Conservation (phyloP, 2,113 vertebrate species). For the Eptesicus fuscus region DNA sequence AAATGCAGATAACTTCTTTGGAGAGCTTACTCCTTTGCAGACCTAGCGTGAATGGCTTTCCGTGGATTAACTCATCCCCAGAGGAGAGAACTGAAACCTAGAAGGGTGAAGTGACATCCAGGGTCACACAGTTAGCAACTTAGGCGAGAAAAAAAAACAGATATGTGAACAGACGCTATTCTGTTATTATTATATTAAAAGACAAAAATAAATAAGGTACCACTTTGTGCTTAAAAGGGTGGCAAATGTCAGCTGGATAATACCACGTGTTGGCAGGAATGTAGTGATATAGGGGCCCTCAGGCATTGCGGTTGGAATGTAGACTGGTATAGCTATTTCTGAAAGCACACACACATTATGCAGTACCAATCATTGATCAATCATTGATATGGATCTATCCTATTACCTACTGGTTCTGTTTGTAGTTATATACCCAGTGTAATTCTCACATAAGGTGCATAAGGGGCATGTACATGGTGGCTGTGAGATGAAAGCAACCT, state of each 20-base stretch:
- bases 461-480: rapidly evolving
- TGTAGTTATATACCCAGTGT: not conserved
- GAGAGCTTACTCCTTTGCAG: not conserved
- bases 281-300: rapidly evolving
- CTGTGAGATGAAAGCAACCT: not conserved
- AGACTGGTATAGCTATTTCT: rapidly evolving
- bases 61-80: not conserved
- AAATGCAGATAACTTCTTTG: not conserved
- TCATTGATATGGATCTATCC: rapidly evolving
- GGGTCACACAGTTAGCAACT: not conserved
- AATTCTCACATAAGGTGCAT: not conserved
- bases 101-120: not conserved
- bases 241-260: not conserved
- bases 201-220: no score
- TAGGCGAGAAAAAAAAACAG: not conserved
- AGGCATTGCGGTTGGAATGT: rapidly evolving
- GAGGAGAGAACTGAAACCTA: not conserved
- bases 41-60: not conserved
- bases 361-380: rapidly evolving
- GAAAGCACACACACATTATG: rapidly evolving
- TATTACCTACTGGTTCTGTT: not conserved
- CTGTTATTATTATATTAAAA: not conserved
- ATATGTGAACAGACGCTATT: not conserved
- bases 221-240: not conserved
- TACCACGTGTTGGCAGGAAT: rapidly evolving